These are phyloP conservation scores for Drosophila subpulchrella DNA, from an alignment of 1,140 invertebrate species.

Conservation along the genomic window DNA sequence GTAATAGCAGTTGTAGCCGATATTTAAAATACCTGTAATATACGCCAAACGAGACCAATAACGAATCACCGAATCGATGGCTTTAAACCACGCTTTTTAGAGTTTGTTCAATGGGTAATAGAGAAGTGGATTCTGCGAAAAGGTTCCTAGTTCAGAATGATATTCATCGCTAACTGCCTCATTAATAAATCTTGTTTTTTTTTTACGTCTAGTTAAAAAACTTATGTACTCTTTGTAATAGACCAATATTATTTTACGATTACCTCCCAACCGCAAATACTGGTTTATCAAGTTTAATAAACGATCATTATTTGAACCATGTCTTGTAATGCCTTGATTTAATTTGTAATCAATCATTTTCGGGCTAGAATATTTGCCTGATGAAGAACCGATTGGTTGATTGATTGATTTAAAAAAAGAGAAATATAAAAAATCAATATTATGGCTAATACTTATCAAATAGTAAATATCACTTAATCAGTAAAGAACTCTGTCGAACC, in stretches of 20 bases:
- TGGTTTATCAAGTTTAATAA: neutral
- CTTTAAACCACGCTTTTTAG: neutral
- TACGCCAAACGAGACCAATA: constrained; percentile 18
- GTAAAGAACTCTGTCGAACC: too few species aligned
- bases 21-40: constrained; percentile 22
- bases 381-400: neutral
- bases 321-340: neutral
- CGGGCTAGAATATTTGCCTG: neutral
- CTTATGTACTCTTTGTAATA: neutral
- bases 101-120: neutral
- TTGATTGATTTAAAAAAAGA: neutral
- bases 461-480: too few species aligned
- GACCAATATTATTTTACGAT: constrained; percentile 1
- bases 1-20: constrained; percentile 25
- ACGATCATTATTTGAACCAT: constrained; percentile 3
- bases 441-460: neutral
- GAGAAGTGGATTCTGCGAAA: neutral
- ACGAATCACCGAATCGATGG: constrained; percentile 2
- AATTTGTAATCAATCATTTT: neutral
- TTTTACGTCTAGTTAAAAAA: neutral
- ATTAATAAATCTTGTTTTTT: neutral
- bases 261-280: neutral
- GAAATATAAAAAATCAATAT: neutral
- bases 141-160: neutral
- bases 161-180: neutral